A percentile compares a stretch with the other conserved stretches of the same genome.
These are phyloP conservation scores for Tetranychus urticae DNA, from an alignment of 1,140 invertebrate species.

Conservation along the genomic window DNA sequence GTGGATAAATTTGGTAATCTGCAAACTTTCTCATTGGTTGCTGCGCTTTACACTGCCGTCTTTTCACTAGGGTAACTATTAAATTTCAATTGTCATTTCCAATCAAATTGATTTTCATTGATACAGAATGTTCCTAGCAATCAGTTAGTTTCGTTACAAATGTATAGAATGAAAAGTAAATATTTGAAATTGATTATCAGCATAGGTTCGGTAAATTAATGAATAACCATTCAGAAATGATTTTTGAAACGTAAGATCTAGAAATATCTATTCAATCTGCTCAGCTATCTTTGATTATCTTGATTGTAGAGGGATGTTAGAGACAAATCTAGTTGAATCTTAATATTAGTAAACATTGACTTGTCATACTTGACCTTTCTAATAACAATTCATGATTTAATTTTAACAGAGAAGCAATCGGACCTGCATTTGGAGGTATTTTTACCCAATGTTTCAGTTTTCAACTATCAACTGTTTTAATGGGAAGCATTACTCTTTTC, in stretches of 20 bases:
- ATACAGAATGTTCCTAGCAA: too few species aligned
- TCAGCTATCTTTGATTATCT: too few species aligned
- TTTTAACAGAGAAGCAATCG: slow-evolving; percentile 34
- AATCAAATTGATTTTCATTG: background rate
- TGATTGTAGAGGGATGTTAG: background rate
- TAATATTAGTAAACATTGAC: background rate
- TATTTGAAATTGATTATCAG: background rate
- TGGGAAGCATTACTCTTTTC: slow-evolving; percentile 32
- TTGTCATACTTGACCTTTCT: background rate
- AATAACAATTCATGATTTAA: background rate
- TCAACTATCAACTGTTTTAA: slow-evolving; percentile 35
- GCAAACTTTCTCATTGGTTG: slow-evolving; percentile 40
- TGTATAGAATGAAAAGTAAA: slow-evolving; percentile 1
- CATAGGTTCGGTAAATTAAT: background rate
- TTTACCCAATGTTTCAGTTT: slow-evolving; percentile 38
- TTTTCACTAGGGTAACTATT: slow-evolving; percentile 34
- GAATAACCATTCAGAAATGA: background rate
- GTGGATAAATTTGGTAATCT: slow-evolving; percentile 36
- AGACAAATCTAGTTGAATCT: background rate
- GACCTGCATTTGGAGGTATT: slow-evolving; percentile 37
- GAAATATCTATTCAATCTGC: too few species aligned
- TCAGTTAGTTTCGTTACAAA: too few species aligned
- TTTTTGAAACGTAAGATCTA: too few species aligned
- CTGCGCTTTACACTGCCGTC: slow-evolving; percentile 43
- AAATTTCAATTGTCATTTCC: background rate